Conservation (phyloP, 2,888 invertebrate species). For the Cryptocephalus moraei region DNA sequence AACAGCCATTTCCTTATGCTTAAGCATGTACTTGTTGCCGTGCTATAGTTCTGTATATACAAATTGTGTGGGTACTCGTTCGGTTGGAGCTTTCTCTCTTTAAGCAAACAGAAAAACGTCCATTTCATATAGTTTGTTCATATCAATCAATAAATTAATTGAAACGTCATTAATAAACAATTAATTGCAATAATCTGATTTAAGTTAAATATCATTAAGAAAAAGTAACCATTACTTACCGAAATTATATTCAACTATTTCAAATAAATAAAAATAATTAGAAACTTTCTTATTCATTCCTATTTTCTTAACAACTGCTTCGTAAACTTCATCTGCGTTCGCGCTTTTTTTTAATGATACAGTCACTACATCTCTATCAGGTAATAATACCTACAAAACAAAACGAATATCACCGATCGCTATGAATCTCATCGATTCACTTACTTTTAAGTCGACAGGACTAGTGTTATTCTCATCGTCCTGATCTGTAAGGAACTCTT, state of each 20-base stretch:
- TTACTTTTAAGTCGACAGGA: slow-evolving; percentile 58
- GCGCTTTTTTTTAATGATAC: slow-evolving; percentile 83
- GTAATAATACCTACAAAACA: slow-evolving; percentile 56
- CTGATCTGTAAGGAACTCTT: slow-evolving; percentile 91
- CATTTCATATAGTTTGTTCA: background rate
- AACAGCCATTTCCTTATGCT: slow-evolving; percentile 84
- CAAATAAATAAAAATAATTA: slow-evolving; percentile 91
- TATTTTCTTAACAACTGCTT: slow-evolving; percentile 76
- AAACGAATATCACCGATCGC: too few species aligned
- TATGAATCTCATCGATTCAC: background rate
- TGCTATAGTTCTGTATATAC: slow-evolving; percentile 98
- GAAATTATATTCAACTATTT: slow-evolving; percentile 95
- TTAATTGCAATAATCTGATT: background rate
- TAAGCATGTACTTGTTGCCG: slow-evolving; percentile 91
- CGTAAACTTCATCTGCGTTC: slow-evolving; percentile 84
- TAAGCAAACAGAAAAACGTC: slow-evolving; percentile 7
- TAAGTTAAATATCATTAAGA: background rate
- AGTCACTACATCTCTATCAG: slow-evolving; percentile 82
- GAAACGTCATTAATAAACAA: background rate
- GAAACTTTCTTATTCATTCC: slow-evolving; percentile 70
- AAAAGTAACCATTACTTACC: slow-evolving; percentile 47
- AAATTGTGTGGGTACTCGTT: slow-evolving; percentile 95
- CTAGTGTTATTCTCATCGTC: slow-evolving; percentile 67
- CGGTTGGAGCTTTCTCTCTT: slow-evolving; percentile 86
- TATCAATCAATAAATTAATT: too few species aligned